These are phyloP conservation scores for Sebastes nivosus DNA, from an alignment of 2,797 vertebrate species.

Conservation along the genomic window DNA sequence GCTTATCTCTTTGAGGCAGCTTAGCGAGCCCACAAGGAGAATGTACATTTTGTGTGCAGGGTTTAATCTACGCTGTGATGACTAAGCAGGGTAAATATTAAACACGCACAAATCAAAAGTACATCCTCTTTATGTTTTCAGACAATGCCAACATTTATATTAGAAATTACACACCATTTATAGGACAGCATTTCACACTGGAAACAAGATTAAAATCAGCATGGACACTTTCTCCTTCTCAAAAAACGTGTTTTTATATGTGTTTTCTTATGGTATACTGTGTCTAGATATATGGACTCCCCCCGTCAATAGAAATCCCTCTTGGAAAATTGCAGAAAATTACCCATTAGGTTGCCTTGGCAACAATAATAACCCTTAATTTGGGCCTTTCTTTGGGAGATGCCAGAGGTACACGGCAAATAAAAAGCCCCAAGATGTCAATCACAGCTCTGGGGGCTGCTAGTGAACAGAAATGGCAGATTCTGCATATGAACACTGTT, in stretches of 20 bases:
- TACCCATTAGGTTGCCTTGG: conserved; percentile 80
- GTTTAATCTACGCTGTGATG: conserved; percentile 65
- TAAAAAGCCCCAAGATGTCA: conserved; percentile 43
- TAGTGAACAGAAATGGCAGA: conserved; percentile 8
- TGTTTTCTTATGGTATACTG: conserved; percentile 38
- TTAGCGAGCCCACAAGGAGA: conserved; percentile 43
- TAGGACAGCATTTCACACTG: background rate
- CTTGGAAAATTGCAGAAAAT: conserved; percentile 81
- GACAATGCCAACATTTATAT: conserved; percentile 12
- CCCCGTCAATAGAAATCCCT: conserved; percentile 62
- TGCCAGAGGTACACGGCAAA: conserved; percentile 51
- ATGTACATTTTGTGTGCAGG: conserved; percentile 43
- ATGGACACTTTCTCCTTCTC: background rate
- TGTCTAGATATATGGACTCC: conserved; percentile 42
- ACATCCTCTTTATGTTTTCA: conserved; percentile 25
- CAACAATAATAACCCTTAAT: conserved; percentile 84
- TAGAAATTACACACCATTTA: background rate
- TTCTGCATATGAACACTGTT: conserved; percentile 19
- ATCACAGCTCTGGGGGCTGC: background rate
- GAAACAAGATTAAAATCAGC: conserved; percentile 1
- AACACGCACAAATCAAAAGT: conserved; percentile 38
- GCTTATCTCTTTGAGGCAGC: conserved; percentile 70
- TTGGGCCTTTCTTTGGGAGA: conserved; percentile 74
- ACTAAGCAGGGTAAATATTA: conserved; percentile 66
- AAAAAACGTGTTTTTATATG: conserved; percentile 15